Evolutionary conservation across 1,140 invertebrate species (phyloP), one percentile per base, ranked within the genome.

Genomic region (Protaetia brevitarsis): DNA sequence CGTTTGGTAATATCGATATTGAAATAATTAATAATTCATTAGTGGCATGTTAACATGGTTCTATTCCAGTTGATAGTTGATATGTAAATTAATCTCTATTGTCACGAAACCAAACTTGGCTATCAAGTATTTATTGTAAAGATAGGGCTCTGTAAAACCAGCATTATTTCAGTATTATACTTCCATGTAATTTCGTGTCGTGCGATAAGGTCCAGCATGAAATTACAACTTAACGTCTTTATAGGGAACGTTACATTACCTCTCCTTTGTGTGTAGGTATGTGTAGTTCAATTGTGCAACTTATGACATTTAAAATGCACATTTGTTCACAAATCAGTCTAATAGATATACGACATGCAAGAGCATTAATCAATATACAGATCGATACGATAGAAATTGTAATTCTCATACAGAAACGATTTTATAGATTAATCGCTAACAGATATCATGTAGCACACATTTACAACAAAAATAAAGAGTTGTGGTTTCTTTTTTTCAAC

Each of bases 1-100:
- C 41, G 41, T 51, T 51, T 51, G 41, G 41, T 51, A 51, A 51
- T 51, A 51, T 51, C 41, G 41, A 23, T 51, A 51, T 51, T 19
- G 41, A 19, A 51, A 51, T 51, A 51, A 51, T 51, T 51, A 51
- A 23, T 51, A 26, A 51, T 51, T 51, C 19, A 51, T 51, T 51
- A 51, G 41, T 19, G 6, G 26, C 41, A 51, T 23, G 41, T 19
- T 51, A 51, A 51, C 19, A 51, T 51, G 19, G 19, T 51, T 51
- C 41, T 51, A 19, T 51, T 51, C 41, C 41, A 51, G 13, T 51
- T 23, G n/a, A n/a, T n/a, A n/a, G n/a, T n/a, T n/a, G 41, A 51
- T 51, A 51, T 51, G 41, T 23, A 51, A 51, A 51, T 51, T 51
- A 51, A 51, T 51, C 26, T 51, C 21, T 51, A 19, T 23, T 19